Evolutionary conservation across 1,140 invertebrate species (phyloP).

Genomic region (Mamestra configurata): DNA sequence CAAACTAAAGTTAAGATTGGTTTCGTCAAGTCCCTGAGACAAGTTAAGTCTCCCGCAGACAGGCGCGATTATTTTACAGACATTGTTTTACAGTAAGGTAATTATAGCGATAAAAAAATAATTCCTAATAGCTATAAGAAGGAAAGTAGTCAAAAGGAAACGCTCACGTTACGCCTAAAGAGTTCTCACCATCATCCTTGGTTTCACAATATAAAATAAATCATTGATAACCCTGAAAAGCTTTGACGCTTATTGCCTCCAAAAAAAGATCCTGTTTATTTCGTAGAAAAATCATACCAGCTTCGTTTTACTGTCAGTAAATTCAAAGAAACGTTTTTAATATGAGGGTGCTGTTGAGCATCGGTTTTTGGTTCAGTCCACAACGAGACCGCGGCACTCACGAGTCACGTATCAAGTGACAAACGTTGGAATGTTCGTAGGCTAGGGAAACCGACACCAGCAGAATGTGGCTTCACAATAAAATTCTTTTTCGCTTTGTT

Average conservation of each 20-base stretch:
- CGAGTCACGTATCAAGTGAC: constrained; percentile 47
- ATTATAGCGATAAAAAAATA: too few species aligned
- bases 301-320: neutral
- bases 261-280: constrained; percentile 15
- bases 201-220: too few species aligned
- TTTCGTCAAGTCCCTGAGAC: neutral
- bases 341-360: constrained; percentile 28
- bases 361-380: constrained; percentile 39
- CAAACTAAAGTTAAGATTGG: neutral
- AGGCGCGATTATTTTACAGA: too few species aligned
- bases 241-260: neutral
- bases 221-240: neutral
- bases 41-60: neutral
- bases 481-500: constrained; percentile 50
- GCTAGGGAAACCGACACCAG: constrained; percentile 45
- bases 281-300: neutral
- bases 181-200: too few species aligned
- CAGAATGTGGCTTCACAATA: constrained; percentile 44
- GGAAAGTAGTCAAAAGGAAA: too few species aligned
- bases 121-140: too few species aligned
- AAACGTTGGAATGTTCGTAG: constrained; percentile 41
- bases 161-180: too few species aligned
- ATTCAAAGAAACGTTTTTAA: constrained; percentile 11
- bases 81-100: too few species aligned
- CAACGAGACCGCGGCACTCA: constrained; percentile 22